phyloP scores from a whole-genome alignment of 2,888 invertebrate genomes.

The Tipula vernalis region DNA sequence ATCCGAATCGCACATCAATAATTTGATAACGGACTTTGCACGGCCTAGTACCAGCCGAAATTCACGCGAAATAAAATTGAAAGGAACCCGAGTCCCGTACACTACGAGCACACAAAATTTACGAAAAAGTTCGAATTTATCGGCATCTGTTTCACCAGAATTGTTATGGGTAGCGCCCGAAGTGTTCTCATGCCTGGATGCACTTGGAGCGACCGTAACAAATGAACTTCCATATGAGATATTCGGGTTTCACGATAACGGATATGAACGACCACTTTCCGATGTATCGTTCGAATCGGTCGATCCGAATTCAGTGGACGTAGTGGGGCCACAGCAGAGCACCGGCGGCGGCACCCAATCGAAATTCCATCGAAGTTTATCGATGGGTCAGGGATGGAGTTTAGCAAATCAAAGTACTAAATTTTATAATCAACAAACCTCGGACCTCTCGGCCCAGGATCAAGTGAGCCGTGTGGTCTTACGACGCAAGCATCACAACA shows the following conservation, averaged over 20 bases:
- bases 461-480: slow-evolving; percentile 31
- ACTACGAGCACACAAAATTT: slow-evolving; percentile 14
- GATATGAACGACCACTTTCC: slow-evolving; percentile 35
- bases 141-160: slow-evolving; percentile 27
- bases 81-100: neutral
- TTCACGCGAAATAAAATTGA: neutral
- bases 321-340: slow-evolving; percentile 24
- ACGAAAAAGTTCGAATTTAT: slow-evolving; percentile 30
- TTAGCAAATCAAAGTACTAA: neutral
- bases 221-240: slow-evolving; percentile 36
- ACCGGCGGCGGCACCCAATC: slow-evolving; percentile 25
- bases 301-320: slow-evolving; percentile 31
- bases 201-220: slow-evolving; percentile 28
- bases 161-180: slow-evolving; percentile 34
- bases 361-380: slow-evolving; percentile 70
- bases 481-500: slow-evolving; percentile 57
- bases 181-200: slow-evolving; percentile 33
- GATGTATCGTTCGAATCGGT: slow-evolving; percentile 35
- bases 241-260: slow-evolving; percentile 31
- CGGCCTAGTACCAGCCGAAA: slow-evolving; percentile 34
- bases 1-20: slow-evolving; percentile 30
- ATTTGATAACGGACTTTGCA: slow-evolving; percentile 26
- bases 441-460: neutral
- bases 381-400: slow-evolving; percentile 59
- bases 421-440: slow-evolving; percentile 8